These are phyloP conservation scores for Sitophilus oryzae DNA, from an alignment of 1,140 invertebrate genomes.

Conservation along the genomic window DNA sequence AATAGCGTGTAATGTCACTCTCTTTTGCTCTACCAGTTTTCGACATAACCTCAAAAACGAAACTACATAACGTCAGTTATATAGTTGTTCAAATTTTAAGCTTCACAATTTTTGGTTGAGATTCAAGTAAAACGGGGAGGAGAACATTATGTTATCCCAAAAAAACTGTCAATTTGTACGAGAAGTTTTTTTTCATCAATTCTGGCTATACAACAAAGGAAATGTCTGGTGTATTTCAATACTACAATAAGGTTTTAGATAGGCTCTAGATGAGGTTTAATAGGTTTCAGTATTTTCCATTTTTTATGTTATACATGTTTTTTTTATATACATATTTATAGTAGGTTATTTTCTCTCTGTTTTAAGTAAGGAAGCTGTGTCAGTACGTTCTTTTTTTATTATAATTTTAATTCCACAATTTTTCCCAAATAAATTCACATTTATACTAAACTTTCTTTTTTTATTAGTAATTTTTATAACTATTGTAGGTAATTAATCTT, in stretches of 20 bases:
- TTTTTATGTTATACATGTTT: slow-evolving; percentile 3
- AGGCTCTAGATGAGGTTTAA: slow-evolving; percentile 1
- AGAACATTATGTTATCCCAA: no score
- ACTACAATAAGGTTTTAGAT: background rate
- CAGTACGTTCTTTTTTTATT: slow-evolving; percentile 1
- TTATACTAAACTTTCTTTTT: background rate
- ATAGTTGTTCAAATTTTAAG: no score
- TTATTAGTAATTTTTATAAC: no score
- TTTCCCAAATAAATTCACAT: slow-evolving; percentile 1
- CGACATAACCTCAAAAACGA: no score
- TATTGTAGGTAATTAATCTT: no score
- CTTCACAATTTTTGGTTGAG: no score
- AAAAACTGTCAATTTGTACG: no score
- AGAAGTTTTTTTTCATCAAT: background rate
- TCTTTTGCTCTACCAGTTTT: background rate
- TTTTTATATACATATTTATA: slow-evolving; percentile 9
- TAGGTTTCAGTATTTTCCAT: slow-evolving; percentile 2
- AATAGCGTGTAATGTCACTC: slow-evolving; percentile 8
- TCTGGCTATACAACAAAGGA: background rate
- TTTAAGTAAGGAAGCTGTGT: slow-evolving; percentile 1
- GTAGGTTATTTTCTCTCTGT: slow-evolving; percentile 9
- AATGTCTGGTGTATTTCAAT: background rate
- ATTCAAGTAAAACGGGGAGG: no score
- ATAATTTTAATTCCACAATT: slow-evolving; percentile 2
- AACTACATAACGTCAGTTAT: no score